These are phyloP conservation scores for Perodicticus potto DNA, from an alignment of 2,797 vertebrate genomes.

Conservation along the genomic window DNA sequence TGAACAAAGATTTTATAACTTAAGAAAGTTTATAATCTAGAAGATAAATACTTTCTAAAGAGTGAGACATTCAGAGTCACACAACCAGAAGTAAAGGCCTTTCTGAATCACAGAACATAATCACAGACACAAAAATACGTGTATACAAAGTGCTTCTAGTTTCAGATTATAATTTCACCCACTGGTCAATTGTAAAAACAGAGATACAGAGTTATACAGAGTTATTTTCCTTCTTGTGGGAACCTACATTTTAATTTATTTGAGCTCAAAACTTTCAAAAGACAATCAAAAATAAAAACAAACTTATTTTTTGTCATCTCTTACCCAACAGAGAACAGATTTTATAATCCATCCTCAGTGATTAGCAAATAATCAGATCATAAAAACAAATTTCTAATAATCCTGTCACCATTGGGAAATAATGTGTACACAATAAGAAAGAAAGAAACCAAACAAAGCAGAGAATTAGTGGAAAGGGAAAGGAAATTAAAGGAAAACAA, in stretches of 20 bases:
- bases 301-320: neutral
- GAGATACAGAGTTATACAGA: neutral
- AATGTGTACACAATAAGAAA: neutral
- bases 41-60: neutral
- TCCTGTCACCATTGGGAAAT: neutral
- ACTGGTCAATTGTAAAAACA: neutral
- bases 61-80: neutral
- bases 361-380: neutral
- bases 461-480: neutral
- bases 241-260: neutral
- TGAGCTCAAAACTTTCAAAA: neutral
- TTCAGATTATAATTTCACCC: neutral
- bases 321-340: neutral
- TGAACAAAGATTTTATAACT: neutral
- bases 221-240: neutral
- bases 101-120: neutral
- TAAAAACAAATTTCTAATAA: neutral
- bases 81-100: neutral
- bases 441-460: neutral
- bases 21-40: neutral
- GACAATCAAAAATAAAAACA: neutral
- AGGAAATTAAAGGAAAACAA: neutral
- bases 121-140: neutral
- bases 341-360: neutral
- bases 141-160: rapidly evolving